Base-by-base conservation (phyloP, 1,140 invertebrate genomes). In the Zaprionus lachaisei region DNA sequence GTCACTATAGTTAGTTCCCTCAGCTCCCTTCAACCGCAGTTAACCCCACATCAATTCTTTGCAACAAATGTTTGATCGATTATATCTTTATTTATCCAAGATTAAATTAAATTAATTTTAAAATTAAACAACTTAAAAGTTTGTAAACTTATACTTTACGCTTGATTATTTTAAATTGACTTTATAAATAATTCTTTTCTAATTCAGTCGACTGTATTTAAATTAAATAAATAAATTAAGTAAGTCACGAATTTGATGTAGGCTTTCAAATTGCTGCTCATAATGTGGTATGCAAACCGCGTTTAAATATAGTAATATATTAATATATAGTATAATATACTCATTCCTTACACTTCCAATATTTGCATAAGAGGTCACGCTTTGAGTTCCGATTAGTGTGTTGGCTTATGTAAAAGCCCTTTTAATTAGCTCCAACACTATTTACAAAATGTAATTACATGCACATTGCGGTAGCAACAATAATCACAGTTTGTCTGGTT, bases 341-440 rank as follows among this genome's bases (percentile, higher is more conserved):
- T 31, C 26, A n/a, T 15, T 56, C 6, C 26, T 3, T 7, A 17
- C 15, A 24, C 24, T 56, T 31, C 7, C 49, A 15, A 54, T 26
- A 54, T 54, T 54, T 54, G 49, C 54, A 51, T 37, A 37, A 12
- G 47, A 9, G 28, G 28, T 34, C 15, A 20, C 38, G 58, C 37
- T 58, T 17, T 12, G 47, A 51, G 47, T 5, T 24, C 22, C 20
- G 47, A 51, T 51, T 51, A 22, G 17, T 34, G 9, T 34, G 12
- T 15, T 7, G 57, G 28, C 24, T 77, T 77, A 73, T 72, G 74
- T 49, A 77, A 77, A 72, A 55, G 57, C 70, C 70, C 61, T 67
- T 9, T 66, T 65, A 24, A 37, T 14, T 7, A 55, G n/a, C 14
- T n/a, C 17, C 17, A 24, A 15, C 44, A 1, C 2, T 49, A 5